Conservation (phyloP, 2,113 vertebrate species). For the Cyphomyrus plagiostoma region DNA sequence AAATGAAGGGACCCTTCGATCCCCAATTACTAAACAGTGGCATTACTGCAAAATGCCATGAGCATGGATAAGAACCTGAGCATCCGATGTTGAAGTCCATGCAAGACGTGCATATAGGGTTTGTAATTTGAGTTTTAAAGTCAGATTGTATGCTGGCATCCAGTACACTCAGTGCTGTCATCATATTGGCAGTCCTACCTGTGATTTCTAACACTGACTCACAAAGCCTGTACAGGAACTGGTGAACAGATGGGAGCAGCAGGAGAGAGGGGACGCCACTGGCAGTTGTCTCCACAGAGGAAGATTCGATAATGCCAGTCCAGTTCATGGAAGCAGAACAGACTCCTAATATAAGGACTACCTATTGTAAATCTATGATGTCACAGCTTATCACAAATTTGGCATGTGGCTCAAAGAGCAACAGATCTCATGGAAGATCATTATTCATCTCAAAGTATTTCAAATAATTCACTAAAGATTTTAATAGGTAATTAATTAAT, state of each 20-base stretch:
- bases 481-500: neutral
- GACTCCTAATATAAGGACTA: neutral
- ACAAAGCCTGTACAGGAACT: conserved; percentile 12
- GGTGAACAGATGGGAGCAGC: conserved; percentile 11
- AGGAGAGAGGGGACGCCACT: neutral
- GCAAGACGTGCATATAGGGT: neutral
- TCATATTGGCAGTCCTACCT: neutral
- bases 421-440: neutral
- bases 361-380: neutral
- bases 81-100: neutral
- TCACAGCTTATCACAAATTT: neutral
- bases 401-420: neutral
- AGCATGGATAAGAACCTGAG: neutral
- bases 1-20: neutral
- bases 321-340: neutral
- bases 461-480: neutral
- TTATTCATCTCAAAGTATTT: neutral
- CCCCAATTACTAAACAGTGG: neutral
- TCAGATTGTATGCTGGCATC: neutral
- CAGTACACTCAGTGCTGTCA: neutral
- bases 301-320: neutral
- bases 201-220: conserved; percentile 19
- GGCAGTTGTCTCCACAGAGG: neutral
- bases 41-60: neutral
- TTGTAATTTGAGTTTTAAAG: neutral